A percentile compares a stretch with the other conserved stretches of the same genome.
These are phyloP conservation scores for Oscheius onirici DNA, from an alignment of 2,888 invertebrate species.

Conservation along the genomic window DNA sequence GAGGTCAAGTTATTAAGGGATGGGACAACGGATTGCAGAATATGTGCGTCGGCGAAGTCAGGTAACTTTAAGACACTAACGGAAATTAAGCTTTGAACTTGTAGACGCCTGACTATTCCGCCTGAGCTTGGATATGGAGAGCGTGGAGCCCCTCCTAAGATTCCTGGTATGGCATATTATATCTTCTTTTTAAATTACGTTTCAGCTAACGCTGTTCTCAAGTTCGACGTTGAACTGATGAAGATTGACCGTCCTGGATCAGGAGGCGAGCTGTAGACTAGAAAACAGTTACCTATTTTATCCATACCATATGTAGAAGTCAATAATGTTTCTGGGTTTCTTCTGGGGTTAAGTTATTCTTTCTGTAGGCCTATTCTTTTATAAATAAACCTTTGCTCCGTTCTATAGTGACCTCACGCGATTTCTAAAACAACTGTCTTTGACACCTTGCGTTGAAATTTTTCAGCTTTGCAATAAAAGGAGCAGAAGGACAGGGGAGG, in stretches of 20 bases:
- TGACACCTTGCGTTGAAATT: no score
- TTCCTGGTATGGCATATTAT: constrained; percentile 82
- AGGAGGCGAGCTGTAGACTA: constrained; percentile 48
- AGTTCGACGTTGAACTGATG: constrained; percentile 68
- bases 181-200: neutral
- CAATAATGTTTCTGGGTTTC: constrained; percentile 13
- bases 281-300: neutral
- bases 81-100: no score
- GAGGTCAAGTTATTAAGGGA: constrained; percentile 85
- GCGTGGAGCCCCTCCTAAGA: constrained; percentile 84
- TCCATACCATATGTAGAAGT: no score
- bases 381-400: neutral
- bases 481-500: no score
- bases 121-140: constrained; percentile 86
- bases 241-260: constrained; percentile 58
- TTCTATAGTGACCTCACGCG: neutral
- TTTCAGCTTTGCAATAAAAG: no score
- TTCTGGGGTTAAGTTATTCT: neutral
- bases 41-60: constrained; percentile 77
- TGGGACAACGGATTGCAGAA: constrained; percentile 89
- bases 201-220: no score
- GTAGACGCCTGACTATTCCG: constrained; percentile 85
- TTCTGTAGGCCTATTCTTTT: constrained; percentile 4
- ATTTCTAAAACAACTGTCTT: no score
- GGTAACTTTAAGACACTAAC: no score